These are phyloP conservation scores for Timema cristinae DNA, from an alignment of 2,888 invertebrate species.

Conservation along the genomic window DNA sequence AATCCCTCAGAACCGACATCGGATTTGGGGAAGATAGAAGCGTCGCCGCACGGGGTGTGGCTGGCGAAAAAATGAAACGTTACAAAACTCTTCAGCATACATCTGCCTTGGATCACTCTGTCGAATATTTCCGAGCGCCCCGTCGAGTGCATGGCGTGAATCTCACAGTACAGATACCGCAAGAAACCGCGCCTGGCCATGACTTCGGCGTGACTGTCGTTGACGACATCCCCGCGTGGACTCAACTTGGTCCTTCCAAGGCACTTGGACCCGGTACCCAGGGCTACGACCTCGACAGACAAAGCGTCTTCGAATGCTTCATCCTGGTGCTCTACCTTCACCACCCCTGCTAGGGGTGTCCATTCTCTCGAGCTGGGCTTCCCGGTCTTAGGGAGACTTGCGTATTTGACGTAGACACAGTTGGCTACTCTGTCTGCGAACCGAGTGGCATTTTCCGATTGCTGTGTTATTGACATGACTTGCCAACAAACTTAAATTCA, in stretches of 20 bases:
- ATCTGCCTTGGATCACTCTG: conserved; percentile 42
- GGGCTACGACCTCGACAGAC: conserved; percentile 58
- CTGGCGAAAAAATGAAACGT: conserved; percentile 82
- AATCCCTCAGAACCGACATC: conserved; percentile 36
- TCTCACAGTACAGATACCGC: conserved; percentile 66
- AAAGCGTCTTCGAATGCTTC: conserved; percentile 37
- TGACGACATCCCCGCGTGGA: conserved; percentile 64
- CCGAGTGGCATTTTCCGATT: no score
- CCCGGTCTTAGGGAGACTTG: conserved; percentile 67
- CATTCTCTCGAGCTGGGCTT: conserved; percentile 75
- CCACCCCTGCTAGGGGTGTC: conserved; percentile 76
- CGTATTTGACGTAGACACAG: conserved; percentile 58
- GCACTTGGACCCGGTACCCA: conserved; percentile 91
- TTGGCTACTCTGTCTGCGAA: conserved; percentile 53
- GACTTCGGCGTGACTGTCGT: conserved; percentile 92
- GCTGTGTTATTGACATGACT: no score
- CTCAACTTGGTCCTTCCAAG: conserved; percentile 65
- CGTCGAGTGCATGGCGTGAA: conserved; percentile 45
- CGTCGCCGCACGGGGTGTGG: conserved; percentile 91
- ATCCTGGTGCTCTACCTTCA: conserved; percentile 49
- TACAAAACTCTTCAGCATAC: conserved; percentile 53
- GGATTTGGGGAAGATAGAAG: conserved; percentile 70
- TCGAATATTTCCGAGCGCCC: conserved; percentile 34
- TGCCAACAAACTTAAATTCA: no score
- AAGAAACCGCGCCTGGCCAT: conserved; percentile 78